These are phyloP conservation scores for Botia kubotai DNA, from an alignment of 2,797 vertebrate species.

Conservation along the genomic window DNA sequence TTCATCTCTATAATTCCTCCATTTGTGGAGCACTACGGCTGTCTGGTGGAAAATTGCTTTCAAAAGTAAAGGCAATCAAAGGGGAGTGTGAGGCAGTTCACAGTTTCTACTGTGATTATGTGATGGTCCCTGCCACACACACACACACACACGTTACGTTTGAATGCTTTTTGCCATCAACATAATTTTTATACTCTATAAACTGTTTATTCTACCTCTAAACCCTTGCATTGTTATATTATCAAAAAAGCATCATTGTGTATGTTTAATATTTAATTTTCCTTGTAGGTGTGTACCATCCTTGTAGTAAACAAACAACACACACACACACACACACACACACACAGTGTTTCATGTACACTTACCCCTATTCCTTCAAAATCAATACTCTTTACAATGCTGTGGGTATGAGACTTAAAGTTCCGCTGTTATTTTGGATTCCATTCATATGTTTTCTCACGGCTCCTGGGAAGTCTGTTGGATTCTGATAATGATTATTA, in stretches of 20 bases:
- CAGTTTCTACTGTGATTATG: slow-evolving; percentile 16
- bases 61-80: slow-evolving; percentile 16
- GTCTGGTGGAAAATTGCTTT: slow-evolving; percentile 42
- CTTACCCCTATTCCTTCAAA: slow-evolving; percentile 26
- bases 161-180: no score
- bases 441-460: neutral
- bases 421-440: slow-evolving; percentile 18
- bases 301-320: neutral
- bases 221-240: no score
- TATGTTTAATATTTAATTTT: no score
- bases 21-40: slow-evolving; percentile 34
- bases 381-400: slow-evolving; percentile 12
- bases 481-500: slow-evolving; percentile 5
- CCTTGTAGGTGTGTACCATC: no score
- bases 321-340: slow-evolving; percentile 29
- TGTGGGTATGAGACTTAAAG: neutral
- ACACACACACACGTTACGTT: neutral
- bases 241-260: no score
- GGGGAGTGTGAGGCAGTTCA: neutral
- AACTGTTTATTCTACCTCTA: no score
- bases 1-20: slow-evolving; percentile 48
- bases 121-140: slow-evolving; percentile 4
- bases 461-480: neutral
- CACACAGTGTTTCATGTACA: slow-evolving; percentile 29
- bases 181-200: no score